A percentile compares a stretch with the other conserved stretches of the same genome.
Evolutionary conservation across 1,140 invertebrate species (phyloP).

Genomic region (Chironomus striatipennis): DNA sequence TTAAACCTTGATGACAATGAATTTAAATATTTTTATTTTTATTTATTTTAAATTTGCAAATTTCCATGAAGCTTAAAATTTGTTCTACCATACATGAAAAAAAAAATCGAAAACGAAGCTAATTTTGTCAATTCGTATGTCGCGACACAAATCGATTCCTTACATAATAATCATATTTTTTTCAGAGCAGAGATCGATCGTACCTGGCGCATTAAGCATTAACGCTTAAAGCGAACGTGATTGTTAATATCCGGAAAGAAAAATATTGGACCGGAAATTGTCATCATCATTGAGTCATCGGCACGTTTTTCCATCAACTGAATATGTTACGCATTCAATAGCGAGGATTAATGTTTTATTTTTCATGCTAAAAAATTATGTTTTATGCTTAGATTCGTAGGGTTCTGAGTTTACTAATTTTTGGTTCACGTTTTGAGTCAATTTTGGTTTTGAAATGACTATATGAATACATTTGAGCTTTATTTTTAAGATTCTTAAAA

Average conservation of each 20-base stretch:
- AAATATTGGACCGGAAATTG: slow-evolving; percentile 17
- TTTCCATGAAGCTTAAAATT: neutral
- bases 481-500: too few species aligned
- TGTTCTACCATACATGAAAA: neutral
- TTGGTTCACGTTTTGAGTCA: neutral
- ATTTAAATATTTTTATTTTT: neutral
- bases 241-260: slow-evolving; percentile 21
- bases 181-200: neutral
- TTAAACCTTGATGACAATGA: neutral
- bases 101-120: too few species aligned
- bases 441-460: too few species aligned
- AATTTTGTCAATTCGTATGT: neutral
- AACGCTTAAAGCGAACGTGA: neutral
- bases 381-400: neutral
- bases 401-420: neutral
- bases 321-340: neutral
- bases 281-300: slow-evolving; percentile 2
- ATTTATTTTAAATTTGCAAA: neutral
- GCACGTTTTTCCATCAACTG: slow-evolving; percentile 11
- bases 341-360: slow-evolving; percentile 5
- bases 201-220: slow-evolving; percentile 14
- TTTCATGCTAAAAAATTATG: neutral
- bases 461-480: too few species aligned
- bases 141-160: neutral
- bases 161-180: neutral